phyloP scores from a whole-genome alignment of 2,888 invertebrate species.

The Gymnocheta viridis region DNA sequence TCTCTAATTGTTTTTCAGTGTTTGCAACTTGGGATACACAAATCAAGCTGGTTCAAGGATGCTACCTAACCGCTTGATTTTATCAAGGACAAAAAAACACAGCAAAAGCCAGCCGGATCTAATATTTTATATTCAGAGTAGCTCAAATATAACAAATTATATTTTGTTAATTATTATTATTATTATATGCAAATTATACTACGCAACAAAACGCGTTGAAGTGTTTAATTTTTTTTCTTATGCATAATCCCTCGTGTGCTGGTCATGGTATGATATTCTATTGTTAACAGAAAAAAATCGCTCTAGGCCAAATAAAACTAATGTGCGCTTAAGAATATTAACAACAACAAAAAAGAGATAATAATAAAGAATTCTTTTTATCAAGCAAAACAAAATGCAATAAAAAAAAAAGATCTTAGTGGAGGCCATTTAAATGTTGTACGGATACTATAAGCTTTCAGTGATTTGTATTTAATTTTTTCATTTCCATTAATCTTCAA shows the following conservation, averaged over 20 bases:
- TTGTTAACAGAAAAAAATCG: slow-evolving; percentile 38
- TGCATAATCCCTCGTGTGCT: not conserved
- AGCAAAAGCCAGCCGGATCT: not conserved
- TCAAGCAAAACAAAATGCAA: slow-evolving; percentile 30
- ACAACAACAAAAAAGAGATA: slow-evolving; percentile 1
- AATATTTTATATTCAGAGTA: not conserved
- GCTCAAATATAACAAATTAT: not conserved
- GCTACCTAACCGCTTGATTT: not conserved
- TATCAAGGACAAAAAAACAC: not conserved
- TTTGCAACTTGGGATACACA: not conserved
- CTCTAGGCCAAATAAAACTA: slow-evolving; percentile 61
- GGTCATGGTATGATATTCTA: slow-evolving; percentile 53
- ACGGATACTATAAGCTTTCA: slow-evolving; percentile 22
- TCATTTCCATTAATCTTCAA: slow-evolving; percentile 61
- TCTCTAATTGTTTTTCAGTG: no score
- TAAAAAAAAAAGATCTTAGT: slow-evolving; percentile 55
- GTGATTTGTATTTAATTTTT: slow-evolving; percentile 53
- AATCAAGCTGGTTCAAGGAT: not conserved
- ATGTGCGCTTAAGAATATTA: slow-evolving; percentile 24
- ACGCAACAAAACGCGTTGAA: slow-evolving; percentile 40
- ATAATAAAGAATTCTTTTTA: slow-evolving; percentile 23
- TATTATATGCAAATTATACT: slow-evolving; percentile 5
- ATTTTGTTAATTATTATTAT: slow-evolving; percentile 17
- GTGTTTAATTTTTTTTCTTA: not conserved
- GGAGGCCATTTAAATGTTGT: slow-evolving; percentile 60